Base-by-base conservation (phyloP, 2,888 invertebrate species). In the Acleris sparsana region DNA sequence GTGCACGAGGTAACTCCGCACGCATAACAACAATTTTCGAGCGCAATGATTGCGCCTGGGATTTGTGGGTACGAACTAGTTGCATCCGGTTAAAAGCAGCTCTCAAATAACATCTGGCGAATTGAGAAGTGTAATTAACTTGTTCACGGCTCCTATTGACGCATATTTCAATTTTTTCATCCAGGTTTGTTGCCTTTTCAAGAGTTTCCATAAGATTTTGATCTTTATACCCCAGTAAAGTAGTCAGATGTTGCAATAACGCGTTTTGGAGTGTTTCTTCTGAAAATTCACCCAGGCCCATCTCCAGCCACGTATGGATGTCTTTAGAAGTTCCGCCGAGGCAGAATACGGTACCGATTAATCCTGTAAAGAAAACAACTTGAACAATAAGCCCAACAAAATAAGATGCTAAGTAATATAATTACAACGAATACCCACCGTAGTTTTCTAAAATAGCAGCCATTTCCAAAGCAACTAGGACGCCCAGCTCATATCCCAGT, bases 401-500 rank as follows among this genome's bases (percentile, higher is more conserved):
- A 46, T 46, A n/a, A 17, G n/a, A 46, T 6, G 46, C 13, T n/a
- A 5, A 44, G 44, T 6, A 7, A 7, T 7, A 5, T 1, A 46
- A 17, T 17, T n/a, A 2, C 2, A 46, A n/a, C n/a, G 6, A n/a
- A 49, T 20, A 51, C 60, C 25, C 44, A 69, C 71, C 71, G 20
- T 63, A 46, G 5, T 49, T 49, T 61, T 72, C 72, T 29, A 72
- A 53, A 18, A 69, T 67, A 2, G 39, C 20, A 11, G 69, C 71
- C 63, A 72, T 70, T 39, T 71, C 69, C 22, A 72, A 53, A 11
- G 68, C 71, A 1, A 69, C 59, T 9, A 69, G 17, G 2, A 67
- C 61, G 5, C 72, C 70, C 39, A 63, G 58, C 43, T 70, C 70
- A 33, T 71, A 72, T 2, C 72, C 72, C 52, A 72, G 44, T 20